Base-by-base conservation (phyloP, 2,113 vertebrate species). In the Ranitomeya variabilis region DNA sequence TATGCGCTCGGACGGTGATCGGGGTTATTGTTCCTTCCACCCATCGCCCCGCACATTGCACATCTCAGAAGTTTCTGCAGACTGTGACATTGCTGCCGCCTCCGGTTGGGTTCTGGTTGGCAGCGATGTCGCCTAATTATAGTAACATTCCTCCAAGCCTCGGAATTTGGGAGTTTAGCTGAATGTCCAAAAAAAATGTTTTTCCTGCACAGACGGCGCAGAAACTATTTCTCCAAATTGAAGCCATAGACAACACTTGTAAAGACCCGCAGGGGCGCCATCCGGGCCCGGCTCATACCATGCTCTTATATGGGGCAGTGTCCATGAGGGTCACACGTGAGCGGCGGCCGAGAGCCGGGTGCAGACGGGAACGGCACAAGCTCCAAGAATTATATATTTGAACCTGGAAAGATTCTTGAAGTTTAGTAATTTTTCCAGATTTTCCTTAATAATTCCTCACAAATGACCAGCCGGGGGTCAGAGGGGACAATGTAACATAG, bases 171-270 rank as follows among this genome's bases (percentile, higher is more conserved):
- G 79, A 54, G 80, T 80, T 54, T 79, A 21, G 60, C 10, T 31
- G 54, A 87, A 80, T 87, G 66, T 87, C 86, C 86, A 87, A 87
- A 87, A 64, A 15, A 87, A 87, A 87, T 78, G n/a, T 87, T 87
- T 62, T 64, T 21, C 1, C 37, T 54, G 37, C 57, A 45, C 13
- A n/a, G 21, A 64, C 19, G 51, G 45, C 52, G n/a, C 21, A 64
- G 23, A 19, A 55, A 54, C 6, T 59, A 52, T 69, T 64, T 67
- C 10, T 77, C 59, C 60, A 37, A 6, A 60, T 11, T 23, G 11
- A 2, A 74, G 66, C 14, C 31, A 52, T 54, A 60, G 19, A 59
- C 78, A 16, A 60, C 15, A 18, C 15, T 10, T 4, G 71, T 71
- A 31, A 71, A 37, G 69, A 6, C 13, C 11, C 4, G 23, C 23